A percentile compares a stretch with the other conserved stretches of the same genome.
These are phyloP conservation scores for Neodiprion pinetum DNA, from an alignment of 1,140 invertebrate genomes.

Conservation along the genomic window DNA sequence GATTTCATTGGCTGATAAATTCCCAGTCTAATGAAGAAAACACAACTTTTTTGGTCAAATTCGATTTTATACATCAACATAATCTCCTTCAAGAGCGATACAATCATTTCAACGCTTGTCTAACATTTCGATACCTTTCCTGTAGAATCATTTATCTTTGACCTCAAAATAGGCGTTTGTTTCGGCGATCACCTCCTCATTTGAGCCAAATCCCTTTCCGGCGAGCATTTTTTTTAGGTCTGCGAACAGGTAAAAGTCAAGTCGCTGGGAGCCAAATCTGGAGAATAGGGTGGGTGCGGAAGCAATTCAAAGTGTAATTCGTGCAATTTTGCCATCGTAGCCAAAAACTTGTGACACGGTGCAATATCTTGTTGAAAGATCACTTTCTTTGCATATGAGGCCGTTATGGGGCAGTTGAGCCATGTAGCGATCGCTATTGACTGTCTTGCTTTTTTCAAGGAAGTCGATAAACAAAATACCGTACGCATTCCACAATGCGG, in stretches of 20 bases:
- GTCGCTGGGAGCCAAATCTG: slow-evolving; percentile 56
- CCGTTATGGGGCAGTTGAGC: slow-evolving; percentile 41
- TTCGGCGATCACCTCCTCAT: slow-evolving; percentile 39
- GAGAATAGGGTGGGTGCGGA: slow-evolving; percentile 56
- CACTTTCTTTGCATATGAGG: slow-evolving; percentile 48
- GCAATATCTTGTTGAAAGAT: slow-evolving; percentile 53
- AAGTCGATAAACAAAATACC: slow-evolving; percentile 56
- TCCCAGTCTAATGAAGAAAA: no score
- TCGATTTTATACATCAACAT: slow-evolving; percentile 33
- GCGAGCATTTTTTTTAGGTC: slow-evolving; percentile 27
- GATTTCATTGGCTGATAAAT: no score
- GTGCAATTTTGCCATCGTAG: slow-evolving; percentile 37
- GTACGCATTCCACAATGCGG: slow-evolving; percentile 49
- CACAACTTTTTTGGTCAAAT: slow-evolving; percentile 8
- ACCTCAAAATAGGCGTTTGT: slow-evolving; percentile 42
- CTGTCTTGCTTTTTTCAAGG: slow-evolving; percentile 58
- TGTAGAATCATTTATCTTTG: slow-evolving; percentile 47
- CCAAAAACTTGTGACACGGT: slow-evolving; percentile 39
- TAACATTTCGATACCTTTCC: slow-evolving; percentile 49
- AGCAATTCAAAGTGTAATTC: slow-evolving; percentile 56
- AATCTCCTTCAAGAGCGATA: slow-evolving; percentile 41
- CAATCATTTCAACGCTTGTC: slow-evolving; percentile 50
- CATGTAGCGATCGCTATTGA: slow-evolving; percentile 54
- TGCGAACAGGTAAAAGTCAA: slow-evolving; percentile 24
- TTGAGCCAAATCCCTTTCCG: slow-evolving; percentile 36